Percentiles rank a stretch among this genome's conserved stretches.
Evolutionary conservation across 2,888 invertebrate genomes (phyloP).

Genomic region (Volucella inflata): DNA sequence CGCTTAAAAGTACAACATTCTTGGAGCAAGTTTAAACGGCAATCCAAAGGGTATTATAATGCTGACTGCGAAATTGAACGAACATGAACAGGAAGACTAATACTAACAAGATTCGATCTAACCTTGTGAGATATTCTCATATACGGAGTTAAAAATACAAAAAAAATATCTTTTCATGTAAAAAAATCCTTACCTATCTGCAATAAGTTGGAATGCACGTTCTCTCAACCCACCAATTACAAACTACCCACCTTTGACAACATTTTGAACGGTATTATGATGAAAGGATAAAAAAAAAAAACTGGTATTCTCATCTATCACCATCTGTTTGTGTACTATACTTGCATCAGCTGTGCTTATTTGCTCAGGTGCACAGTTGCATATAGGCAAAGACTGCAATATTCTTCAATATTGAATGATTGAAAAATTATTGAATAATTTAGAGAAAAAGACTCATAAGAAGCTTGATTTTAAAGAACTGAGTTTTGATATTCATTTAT

Average conservation of each 20-base stretch:
- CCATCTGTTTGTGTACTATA: no score
- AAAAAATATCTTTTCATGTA: background rate
- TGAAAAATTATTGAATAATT: no score
- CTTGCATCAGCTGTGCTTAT: no score
- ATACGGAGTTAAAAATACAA: background rate
- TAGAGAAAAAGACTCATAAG: no score
- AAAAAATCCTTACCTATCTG: background rate
- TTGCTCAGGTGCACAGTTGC: no score
- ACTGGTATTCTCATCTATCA: background rate
- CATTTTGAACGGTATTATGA: conserved; percentile 3
- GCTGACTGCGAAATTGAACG: conserved; percentile 39
- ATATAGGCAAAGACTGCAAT: no score
- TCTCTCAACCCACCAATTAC: background rate
- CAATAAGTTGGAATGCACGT: conserved; percentile 18
- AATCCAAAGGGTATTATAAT: conserved; percentile 27
- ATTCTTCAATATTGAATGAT: no score
- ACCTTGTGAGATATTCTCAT: conserved; percentile 36
- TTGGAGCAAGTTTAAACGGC: conserved; percentile 10
- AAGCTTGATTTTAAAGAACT: no score
- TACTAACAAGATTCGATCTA: conserved; percentile 31
- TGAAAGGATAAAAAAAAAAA: background rate
- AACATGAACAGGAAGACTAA: conserved; percentile 38
- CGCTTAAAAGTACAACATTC: background rate
- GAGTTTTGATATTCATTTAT: no score
- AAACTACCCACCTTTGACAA: conserved; percentile 5